phyloP scores from a whole-genome alignment of 1,140 invertebrate species.

The Bursaphelenchus mucronatus region DNA sequence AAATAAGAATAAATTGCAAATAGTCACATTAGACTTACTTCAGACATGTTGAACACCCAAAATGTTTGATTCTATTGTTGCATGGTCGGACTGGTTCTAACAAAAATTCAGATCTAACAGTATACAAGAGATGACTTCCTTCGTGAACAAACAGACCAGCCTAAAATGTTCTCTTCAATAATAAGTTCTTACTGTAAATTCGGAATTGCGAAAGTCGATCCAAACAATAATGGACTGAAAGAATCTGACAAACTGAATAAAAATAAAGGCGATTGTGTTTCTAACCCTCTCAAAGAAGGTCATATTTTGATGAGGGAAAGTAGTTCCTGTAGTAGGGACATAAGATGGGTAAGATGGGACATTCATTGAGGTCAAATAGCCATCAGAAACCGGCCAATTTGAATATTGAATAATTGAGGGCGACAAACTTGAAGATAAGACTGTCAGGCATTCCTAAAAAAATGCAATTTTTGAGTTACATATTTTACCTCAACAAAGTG shows the following conservation, averaged over 20 bases:
- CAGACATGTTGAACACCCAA: conserved; percentile 45
- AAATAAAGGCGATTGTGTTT: too few species aligned
- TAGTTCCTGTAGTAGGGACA: conserved; percentile 43
- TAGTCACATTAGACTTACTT: too few species aligned
- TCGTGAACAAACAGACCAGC: conserved; percentile 39
- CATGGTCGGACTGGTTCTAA: conserved; percentile 46
- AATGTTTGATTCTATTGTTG: conserved; percentile 52
- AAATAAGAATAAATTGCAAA: too few species aligned
- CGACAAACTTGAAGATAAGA: conserved; percentile 34
- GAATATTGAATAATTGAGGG: conserved; percentile 45
- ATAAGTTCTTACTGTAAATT: neutral
- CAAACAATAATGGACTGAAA: neutral
- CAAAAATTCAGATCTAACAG: conserved; percentile 50
- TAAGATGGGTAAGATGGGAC: conserved; percentile 43
- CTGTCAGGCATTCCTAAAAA: conserved; percentile 46
- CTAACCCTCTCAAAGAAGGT: too few species aligned
- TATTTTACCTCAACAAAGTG: conserved; percentile 48
- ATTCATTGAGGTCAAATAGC: conserved; percentile 49
- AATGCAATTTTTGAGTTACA: neutral
- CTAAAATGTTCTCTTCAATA: conserved; percentile 19
- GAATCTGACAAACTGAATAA: neutral
- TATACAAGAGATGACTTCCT: conserved; percentile 48
- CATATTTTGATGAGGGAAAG: conserved; percentile 9
- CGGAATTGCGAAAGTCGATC: neutral
- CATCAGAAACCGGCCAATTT: conserved; percentile 53